These are phyloP conservation scores for Danio aesculapii DNA, from an alignment of 2,797 vertebrate genomes.

Conservation along the genomic window DNA sequence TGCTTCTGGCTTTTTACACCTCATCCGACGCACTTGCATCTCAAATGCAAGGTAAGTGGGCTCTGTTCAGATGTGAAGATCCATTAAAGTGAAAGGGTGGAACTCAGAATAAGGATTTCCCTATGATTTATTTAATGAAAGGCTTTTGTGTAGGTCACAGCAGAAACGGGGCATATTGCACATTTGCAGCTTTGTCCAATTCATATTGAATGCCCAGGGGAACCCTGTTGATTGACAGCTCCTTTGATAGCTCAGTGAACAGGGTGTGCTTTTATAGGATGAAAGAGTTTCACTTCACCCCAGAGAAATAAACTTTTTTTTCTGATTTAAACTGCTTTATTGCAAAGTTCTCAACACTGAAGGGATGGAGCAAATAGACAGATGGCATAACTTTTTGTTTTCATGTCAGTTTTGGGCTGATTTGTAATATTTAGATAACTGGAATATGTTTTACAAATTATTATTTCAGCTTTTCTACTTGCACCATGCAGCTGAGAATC, in stretches of 20 bases:
- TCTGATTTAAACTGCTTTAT: constrained; percentile 32
- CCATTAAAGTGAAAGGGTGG: constrained; percentile 26
- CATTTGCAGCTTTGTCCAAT: constrained; percentile 39
- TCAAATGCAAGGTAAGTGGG: constrained; percentile 42
- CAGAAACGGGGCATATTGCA: constrained; percentile 9
- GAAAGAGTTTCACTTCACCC: constrained; percentile 42
- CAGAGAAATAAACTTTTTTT: constrained; percentile 13
- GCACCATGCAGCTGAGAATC: too few species aligned
- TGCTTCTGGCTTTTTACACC: constrained; percentile 53
- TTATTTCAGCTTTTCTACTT: too few species aligned
- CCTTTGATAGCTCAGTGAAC: constrained; percentile 33
- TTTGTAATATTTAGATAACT: too few species aligned
- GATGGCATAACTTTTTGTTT: not conserved
- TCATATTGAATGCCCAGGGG: constrained; percentile 32
- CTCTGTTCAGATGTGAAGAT: constrained; percentile 28
- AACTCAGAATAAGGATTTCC: constrained; percentile 7
- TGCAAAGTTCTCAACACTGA: not conserved
- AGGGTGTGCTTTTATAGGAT: constrained; percentile 34
- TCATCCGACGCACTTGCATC: constrained; percentile 25
- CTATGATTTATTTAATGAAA: constrained; percentile 54
- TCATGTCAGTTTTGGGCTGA: too few species aligned
- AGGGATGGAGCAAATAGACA: not conserved
- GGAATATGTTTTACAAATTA: too few species aligned
- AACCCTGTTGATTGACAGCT: constrained; percentile 51
- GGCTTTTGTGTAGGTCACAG: not conserved